phyloP scores from a whole-genome alignment of 1,140 invertebrate species.

The Drosophila sproati region DNA sequence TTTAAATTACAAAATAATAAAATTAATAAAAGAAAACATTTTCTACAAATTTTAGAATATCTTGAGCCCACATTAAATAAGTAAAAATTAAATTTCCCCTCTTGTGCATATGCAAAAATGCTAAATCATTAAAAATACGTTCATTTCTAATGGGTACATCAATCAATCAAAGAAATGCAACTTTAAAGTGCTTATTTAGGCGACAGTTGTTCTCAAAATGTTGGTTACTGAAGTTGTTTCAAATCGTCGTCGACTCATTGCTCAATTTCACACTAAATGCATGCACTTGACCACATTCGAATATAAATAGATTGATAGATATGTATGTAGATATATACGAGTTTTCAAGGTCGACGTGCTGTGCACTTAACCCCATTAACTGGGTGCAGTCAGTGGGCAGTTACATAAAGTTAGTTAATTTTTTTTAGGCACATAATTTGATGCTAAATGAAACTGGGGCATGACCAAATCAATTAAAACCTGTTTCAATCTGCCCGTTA shows the following conservation, averaged over 20 bases:
- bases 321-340: constrained; percentile 16
- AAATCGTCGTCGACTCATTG: constrained; percentile 16
- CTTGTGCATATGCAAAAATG: too few relatives aligned
- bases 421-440: constrained; percentile 42
- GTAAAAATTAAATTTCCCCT: too few relatives aligned
- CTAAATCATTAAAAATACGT: too few relatives aligned
- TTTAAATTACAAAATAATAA: too few relatives aligned
- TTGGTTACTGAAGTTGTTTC: neutral
- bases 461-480: constrained; percentile 58
- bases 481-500: constrained; percentile 27
- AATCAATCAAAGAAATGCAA: neutral
- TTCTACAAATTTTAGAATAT: too few relatives aligned
- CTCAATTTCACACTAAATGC: constrained; percentile 49
- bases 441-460: constrained; percentile 56
- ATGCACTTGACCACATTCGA: constrained; percentile 19
- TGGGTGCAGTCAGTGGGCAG: constrained; percentile 27
- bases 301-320: constrained; percentile 14
- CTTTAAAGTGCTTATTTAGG: neutral
- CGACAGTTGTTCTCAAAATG: constrained; percentile 11
- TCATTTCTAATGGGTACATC: neutral
- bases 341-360: constrained; percentile 48
- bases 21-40: too few relatives aligned
- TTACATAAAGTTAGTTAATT: constrained; percentile 37
- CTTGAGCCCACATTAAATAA: too few relatives aligned
- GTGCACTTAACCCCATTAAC: constrained; percentile 57